Percentiles rank a stretch among this genome's conserved stretches.
Conservation (phyloP, 2,797 vertebrate species). For the Harpagifer antarcticus region DNA sequence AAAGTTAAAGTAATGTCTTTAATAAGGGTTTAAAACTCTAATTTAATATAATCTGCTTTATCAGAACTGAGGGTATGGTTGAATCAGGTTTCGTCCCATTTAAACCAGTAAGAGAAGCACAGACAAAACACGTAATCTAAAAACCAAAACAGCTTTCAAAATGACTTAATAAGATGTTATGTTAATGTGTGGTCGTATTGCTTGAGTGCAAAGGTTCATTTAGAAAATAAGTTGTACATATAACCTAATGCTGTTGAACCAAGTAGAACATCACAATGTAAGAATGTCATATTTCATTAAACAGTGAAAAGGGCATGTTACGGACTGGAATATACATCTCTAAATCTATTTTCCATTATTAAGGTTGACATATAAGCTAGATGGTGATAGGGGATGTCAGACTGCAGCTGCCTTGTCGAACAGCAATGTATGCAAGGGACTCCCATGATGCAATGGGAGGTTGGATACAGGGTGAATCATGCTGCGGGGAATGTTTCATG, state of each 20-base stretch:
- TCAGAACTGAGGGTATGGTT: too few species aligned
- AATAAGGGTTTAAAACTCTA: too few species aligned
- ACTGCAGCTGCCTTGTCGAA: conserved; percentile 13
- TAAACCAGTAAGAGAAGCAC: not conserved
- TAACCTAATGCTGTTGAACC: not conserved
- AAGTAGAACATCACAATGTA: not conserved
- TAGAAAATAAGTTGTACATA: not conserved
- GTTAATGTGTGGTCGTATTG: not conserved
- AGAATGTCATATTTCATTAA: conserved; percentile 15
- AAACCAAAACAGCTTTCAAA: not conserved
- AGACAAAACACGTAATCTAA: not conserved
- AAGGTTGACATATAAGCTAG: conserved; percentile 14
- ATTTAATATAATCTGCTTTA: too few species aligned
- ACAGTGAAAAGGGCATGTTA: conserved; percentile 3
- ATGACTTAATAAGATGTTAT: not conserved
- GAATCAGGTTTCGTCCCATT: not conserved
- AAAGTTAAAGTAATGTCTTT: too few species aligned
- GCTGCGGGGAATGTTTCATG: conserved; percentile 40
- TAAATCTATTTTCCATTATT: conserved; percentile 11
- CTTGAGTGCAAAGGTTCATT: not conserved
- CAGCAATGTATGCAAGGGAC: conserved; percentile 15
- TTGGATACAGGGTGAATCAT: conserved; percentile 41
- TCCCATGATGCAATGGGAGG: conserved; percentile 41
- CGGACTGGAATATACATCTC: not conserved
- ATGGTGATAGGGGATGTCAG: conserved; percentile 16